Evolutionary conservation across 2,113 vertebrate species (phyloP).

Genomic region (Pseudopipra pipra): DNA sequence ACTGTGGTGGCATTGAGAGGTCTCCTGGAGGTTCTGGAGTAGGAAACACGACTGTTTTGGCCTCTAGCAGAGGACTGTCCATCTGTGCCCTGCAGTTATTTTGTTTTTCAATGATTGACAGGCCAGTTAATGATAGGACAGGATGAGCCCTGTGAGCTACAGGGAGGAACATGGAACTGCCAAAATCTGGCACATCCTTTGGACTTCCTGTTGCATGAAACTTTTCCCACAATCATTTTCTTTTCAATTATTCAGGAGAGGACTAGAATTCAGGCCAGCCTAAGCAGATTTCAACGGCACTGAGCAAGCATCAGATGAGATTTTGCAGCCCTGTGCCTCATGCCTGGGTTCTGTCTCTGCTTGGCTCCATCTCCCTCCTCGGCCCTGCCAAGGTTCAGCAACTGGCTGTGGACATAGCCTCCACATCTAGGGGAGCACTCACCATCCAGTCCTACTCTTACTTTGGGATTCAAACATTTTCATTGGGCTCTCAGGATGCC

Average conservation of each 20-base stretch:
- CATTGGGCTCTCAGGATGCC: not conserved
- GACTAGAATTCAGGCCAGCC: not conserved
- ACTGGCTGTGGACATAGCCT: not conserved
- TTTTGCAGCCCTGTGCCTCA: not conserved
- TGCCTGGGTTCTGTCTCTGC: not conserved
- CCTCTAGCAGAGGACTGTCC: not conserved
- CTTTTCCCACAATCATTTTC: not conserved
- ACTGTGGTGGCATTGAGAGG: not conserved
- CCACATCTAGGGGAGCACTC: not conserved
- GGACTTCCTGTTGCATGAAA: not conserved
- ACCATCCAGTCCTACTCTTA: accelerated
- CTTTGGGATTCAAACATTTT: not conserved
- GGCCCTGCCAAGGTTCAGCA: not conserved
- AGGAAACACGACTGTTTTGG: not conserved
- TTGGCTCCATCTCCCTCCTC: not conserved
- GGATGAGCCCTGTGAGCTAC: not conserved
- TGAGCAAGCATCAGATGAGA: not conserved
- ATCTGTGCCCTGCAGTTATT: not conserved
- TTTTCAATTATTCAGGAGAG: not conserved
- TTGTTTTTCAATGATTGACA: not conserved
- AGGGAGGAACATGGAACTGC: not conserved
- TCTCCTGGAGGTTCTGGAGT: not conserved
- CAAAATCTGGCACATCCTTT: not conserved
- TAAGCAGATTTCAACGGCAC: not conserved
- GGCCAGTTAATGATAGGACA: not conserved